Conservation (phyloP, 2,888 invertebrate genomes). For the Drosophila yooni region DNA sequence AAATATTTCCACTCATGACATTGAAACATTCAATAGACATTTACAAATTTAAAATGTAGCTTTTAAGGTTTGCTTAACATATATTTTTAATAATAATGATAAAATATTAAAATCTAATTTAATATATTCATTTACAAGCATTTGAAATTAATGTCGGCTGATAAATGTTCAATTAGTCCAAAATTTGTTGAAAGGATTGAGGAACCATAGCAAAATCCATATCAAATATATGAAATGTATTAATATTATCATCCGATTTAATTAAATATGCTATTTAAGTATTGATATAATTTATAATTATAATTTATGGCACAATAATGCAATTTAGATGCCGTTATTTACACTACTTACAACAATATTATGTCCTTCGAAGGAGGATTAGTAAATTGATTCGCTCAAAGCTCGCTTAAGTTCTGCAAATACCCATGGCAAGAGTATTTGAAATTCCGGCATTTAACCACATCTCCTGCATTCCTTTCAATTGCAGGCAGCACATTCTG, state of each 20-base stretch:
- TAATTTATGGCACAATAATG: no score
- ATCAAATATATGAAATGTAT: no score
- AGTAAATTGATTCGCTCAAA: not conserved
- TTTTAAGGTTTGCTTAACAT: not conserved
- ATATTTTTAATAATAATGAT: not conserved
- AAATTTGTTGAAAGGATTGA: not conserved
- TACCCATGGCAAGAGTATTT: not conserved
- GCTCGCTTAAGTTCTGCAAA: not conserved
- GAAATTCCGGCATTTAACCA: not conserved
- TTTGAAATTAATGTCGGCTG: not conserved
- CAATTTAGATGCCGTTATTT: not conserved
- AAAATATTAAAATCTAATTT: not conserved
- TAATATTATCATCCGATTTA: not conserved
- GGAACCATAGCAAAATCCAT: not conserved
- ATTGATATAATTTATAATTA: not conserved
- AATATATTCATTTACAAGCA: not conserved
- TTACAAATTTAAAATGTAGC: not conserved
- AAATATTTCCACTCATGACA: not conserved
- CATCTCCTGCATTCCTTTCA: not conserved
- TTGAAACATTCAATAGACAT: not conserved
- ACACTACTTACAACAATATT: not conserved
- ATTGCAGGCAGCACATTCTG: conserved; percentile 49
- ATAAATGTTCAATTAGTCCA: not conserved
- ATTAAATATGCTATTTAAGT: not conserved
- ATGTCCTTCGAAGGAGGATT: not conserved